phyloP scores from a whole-genome alignment of 2,113 vertebrate species.

The Dasyornis broadbenti region DNA sequence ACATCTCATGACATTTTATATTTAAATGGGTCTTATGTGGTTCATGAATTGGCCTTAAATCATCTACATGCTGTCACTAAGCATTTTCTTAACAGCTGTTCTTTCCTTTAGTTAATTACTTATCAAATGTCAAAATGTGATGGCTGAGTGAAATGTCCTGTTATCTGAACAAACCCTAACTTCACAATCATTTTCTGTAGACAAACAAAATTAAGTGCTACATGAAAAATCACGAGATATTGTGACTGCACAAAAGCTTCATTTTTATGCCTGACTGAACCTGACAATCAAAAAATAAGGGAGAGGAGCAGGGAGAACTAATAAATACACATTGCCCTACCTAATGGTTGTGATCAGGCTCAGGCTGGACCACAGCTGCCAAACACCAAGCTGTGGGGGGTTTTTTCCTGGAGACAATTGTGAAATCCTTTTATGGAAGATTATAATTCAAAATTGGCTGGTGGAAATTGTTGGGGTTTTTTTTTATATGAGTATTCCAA shows the following conservation, averaged over 20 bases:
- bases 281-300: slow-evolving; percentile 15
- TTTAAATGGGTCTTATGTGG: slow-evolving; percentile 7
- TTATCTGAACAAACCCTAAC: neutral
- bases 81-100: slow-evolving; percentile 38
- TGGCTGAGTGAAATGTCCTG: slow-evolving; percentile 9
- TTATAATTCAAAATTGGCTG: neutral
- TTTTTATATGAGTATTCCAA: neutral
- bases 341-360: neutral
- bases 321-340: neutral
- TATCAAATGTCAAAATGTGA: slow-evolving; percentile 31
- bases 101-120: slow-evolving; percentile 29
- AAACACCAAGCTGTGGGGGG: neutral
- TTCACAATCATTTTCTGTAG: neutral
- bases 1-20: neutral
- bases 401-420: neutral
- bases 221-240: slow-evolving; percentile 3
- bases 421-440: neutral
- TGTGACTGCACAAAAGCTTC: slow-evolving; percentile 33
- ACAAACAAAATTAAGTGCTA: slow-evolving; percentile 2
- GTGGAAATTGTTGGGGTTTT: neutral
- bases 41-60: slow-evolving; percentile 27
- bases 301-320: neutral
- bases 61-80: slow-evolving; percentile 5
- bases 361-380: neutral
- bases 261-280: slow-evolving; percentile 25